phyloP scores from a whole-genome alignment of 92 coral and sea anemone genomes.

The Anthopleura xanthogrammica region DNA sequence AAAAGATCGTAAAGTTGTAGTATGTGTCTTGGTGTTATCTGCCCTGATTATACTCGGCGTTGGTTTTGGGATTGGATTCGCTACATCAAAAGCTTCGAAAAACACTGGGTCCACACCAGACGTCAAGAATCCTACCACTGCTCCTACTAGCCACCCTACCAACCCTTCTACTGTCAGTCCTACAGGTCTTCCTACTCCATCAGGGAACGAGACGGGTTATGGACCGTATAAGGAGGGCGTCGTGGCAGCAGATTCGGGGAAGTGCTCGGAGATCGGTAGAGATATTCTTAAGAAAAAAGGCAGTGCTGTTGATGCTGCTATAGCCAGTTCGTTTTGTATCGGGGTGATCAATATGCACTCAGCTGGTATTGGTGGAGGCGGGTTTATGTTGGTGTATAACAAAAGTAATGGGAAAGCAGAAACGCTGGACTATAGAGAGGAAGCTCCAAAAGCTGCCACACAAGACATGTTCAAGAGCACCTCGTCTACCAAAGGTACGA shows the following conservation, averaged over 20 bases:
- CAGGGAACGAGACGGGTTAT: slow-evolving; percentile 25
- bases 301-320: slow-evolving; percentile 94
- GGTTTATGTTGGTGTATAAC: slow-evolving; percentile 73
- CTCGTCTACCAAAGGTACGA: slow-evolving; percentile 32
- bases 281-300: slow-evolving; percentile 57
- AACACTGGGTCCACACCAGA: not conserved
- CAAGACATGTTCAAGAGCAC: slow-evolving; percentile 50
- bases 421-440: slow-evolving; percentile 71
- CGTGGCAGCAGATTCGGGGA: slow-evolving; percentile 66
- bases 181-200: slow-evolving; percentile 17
- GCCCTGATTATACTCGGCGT: slow-evolving; percentile 38
- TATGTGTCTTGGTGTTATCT: slow-evolving; percentile 42
- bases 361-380: slow-evolving; percentile 89
- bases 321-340: slow-evolving; percentile 88
- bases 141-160: not conserved
- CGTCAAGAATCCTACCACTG: not conserved
- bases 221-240: slow-evolving; percentile 51
- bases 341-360: slow-evolving; percentile 94
- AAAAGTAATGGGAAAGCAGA: slow-evolving; percentile 19
- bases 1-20: slow-evolving; percentile 41
- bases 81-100: not conserved
- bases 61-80: slow-evolving; percentile 50
- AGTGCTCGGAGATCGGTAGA: slow-evolving; percentile 77
- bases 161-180: not conserved
- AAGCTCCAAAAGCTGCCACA: slow-evolving; percentile 59